Evolutionary conservation across 2,797 vertebrate genomes (phyloP).

Genomic region (Synanceia verrucosa): DNA sequence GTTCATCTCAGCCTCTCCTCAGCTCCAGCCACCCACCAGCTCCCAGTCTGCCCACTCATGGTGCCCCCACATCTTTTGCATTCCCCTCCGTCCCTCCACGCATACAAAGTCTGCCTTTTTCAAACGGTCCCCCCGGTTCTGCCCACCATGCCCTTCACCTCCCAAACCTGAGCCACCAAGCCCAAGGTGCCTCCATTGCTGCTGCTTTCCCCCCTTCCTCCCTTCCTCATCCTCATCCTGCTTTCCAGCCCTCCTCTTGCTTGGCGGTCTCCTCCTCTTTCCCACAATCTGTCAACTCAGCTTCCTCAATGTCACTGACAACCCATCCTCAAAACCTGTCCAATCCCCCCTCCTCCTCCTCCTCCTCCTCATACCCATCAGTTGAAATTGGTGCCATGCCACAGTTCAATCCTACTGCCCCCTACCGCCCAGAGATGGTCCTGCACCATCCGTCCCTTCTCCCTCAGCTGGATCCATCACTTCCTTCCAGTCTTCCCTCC

Average conservation of each 20-base stretch:
- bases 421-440: conserved; percentile 79
- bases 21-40: conserved; percentile 21
- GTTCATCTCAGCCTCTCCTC: conserved; percentile 21
- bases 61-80: conserved; percentile 45
- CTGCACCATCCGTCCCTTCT: conserved; percentile 74
- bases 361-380: conserved; percentile 60
- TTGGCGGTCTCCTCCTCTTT: conserved; percentile 50
- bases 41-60: conserved; percentile 27
- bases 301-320: conserved; percentile 44
- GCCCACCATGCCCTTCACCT: conserved; percentile 64
- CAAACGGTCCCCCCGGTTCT: conserved; percentile 47
- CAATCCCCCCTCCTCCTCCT: conserved; percentile 33
- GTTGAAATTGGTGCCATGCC: conserved; percentile 69
- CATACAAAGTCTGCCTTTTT: conserved; percentile 69
- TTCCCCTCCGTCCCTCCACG: conserved; percentile 63
- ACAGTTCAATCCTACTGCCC: conserved; percentile 67
- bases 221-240: conserved; percentile 61
- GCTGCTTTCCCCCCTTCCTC: conserved; percentile 55
- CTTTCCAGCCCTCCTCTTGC: conserved; percentile 64
- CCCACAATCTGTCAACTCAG: conserved; percentile 37
- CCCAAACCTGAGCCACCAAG: conserved; percentile 71
- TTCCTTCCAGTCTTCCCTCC: conserved; percentile 52
- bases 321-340: conserved; percentile 61
- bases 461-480: conserved; percentile 68
- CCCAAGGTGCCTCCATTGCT: conserved; percentile 40